These are phyloP conservation scores for Trididemnum miniatum DNA, from an alignment of 23 tunicate genomes.

Conservation along the genomic window DNA sequence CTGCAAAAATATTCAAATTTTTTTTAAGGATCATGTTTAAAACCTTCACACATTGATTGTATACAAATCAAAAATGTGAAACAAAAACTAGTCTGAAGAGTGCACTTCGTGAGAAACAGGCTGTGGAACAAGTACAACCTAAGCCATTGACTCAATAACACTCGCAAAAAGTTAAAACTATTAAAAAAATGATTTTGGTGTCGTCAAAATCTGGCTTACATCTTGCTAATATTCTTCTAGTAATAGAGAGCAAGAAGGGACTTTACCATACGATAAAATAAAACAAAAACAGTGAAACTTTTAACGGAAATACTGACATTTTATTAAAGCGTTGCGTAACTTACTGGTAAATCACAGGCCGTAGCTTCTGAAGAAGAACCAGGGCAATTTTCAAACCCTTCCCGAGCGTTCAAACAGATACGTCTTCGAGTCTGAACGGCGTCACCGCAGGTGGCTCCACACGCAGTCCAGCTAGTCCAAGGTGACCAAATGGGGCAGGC, in stretches of 20 bases:
- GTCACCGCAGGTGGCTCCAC: conserved; percentile 73
- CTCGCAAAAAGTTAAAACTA: too few species aligned
- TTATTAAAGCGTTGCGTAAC: too few species aligned
- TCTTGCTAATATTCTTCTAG: too few species aligned
- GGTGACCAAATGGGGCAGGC: conserved; percentile 80
- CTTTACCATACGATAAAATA: too few species aligned
- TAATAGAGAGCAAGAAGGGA: too few species aligned
- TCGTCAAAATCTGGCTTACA: too few species aligned
- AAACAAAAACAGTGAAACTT: too few species aligned
- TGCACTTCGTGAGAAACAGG: neutral
- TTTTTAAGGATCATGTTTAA: neutral
- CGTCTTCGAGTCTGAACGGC: conserved; percentile 51
- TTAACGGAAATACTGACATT: too few species aligned
- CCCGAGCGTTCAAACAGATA: conserved; percentile 57
- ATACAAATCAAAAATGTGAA: neutral
- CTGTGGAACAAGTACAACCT: too few species aligned
- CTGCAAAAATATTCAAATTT: neutral
- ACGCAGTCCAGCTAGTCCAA: conserved; percentile 76
- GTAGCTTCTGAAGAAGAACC: conserved; percentile 51
- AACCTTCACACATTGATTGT: neutral
- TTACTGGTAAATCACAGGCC: conserved; percentile 52
- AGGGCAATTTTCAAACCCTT: conserved; percentile 30
- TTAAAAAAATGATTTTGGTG: too few species aligned
- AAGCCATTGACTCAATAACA: too few species aligned
- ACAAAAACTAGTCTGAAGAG: too few species aligned